Base-by-base conservation (phyloP, 1,140 invertebrate species). In the Saxidomus purpurata region DNA sequence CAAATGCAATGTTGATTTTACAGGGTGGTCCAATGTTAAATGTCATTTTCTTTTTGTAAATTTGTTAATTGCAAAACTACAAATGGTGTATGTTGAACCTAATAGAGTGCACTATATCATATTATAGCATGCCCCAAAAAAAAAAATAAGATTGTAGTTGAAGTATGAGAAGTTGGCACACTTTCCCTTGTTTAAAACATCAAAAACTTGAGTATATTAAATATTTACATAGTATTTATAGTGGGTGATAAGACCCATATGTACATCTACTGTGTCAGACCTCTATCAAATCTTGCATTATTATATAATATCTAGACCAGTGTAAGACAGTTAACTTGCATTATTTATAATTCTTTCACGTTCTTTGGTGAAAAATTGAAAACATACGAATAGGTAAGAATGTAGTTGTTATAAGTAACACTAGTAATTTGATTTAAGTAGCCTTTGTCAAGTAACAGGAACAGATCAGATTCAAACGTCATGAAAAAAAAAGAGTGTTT, bases 201-300 rank as follows among this genome's bases (percentile, higher is more conserved):
- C 76, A 79, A 79, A 79, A 79, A 52, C 9, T 55, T n/a, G 22
- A 47, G n/a, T 49, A 36, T 55, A 49, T 79, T 79, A 79, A 79
- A 79, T 79, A 79, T 79, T 79, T 79, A 79, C 76, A 36, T 34
- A 79, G 15, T 79, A 55, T 79, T 79, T 55, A 25, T 55, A 9
- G 28, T 79, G 49, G 6, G 36, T 59, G 76, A 79, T 79, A 36
- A 25, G 36, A 17, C 15, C n/a, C 76, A 79, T 79, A 25, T 79
- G 76, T 38, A 52, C 13, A 77, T 2, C 34, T 9, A 3, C 1
- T 34, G 3, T 74, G 34, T 40, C 17, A 38, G 17, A 38, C 13
- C 38, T 28, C 2, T 25, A 34, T 74, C 19, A 74, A 74, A 40
- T 74, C 22, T 74, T 47, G 28, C 69, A 74, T 31, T 8, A 74